A percentile compares a stretch with the other conserved stretches of the same genome.
Conservation (phyloP, 2,113 vertebrate genomes). For the Psammodynastes pulverulentus region DNA sequence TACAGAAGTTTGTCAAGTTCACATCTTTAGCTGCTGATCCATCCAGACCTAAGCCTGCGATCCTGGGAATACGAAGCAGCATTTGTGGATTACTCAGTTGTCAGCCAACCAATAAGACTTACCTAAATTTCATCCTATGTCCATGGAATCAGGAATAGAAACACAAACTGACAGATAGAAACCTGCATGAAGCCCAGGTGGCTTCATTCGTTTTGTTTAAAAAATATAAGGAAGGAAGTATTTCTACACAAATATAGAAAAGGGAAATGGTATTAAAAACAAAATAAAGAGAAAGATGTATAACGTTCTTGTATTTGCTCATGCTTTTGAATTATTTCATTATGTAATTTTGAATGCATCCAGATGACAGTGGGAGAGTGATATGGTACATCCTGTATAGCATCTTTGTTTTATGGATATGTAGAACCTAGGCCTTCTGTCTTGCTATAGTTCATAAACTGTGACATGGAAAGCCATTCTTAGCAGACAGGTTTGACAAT, state of each 20-base stretch:
- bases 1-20: background rate
- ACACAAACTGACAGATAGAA: background rate
- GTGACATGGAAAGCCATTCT: background rate
- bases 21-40: background rate
- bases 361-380: background rate
- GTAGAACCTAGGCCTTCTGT: background rate
- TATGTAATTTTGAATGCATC: background rate
- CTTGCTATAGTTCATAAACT: background rate
- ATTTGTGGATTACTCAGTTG: background rate
- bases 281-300: no score
- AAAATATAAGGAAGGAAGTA: background rate
- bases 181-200: background rate
- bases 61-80: background rate
- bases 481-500: background rate
- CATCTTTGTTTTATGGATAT: background rate
- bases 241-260: background rate
- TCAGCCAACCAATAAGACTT: no score
- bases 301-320: background rate
- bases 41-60: background rate
- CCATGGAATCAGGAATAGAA: background rate
- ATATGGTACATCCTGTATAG: background rate
- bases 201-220: background rate
- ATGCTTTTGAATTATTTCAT: background rate
- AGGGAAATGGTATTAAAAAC: background rate
- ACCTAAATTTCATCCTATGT: background rate